Evolutionary conservation across 2,888 invertebrate species (phyloP).

Genomic region (Drepanosiphum platanoidis): DNA sequence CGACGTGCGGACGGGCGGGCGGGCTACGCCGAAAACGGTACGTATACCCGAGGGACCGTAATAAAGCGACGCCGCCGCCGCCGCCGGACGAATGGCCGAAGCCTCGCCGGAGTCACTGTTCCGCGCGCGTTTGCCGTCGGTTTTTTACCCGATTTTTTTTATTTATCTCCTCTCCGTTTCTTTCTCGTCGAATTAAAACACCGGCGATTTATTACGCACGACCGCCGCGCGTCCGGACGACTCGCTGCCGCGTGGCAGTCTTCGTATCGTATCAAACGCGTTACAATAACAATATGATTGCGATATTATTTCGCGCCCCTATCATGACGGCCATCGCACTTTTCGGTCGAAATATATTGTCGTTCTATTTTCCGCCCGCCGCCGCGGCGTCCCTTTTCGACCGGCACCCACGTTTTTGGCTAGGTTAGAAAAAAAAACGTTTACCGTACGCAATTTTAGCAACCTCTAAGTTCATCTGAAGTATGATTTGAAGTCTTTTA

Average conservation of each 20-base stretch:
- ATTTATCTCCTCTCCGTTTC: not conserved
- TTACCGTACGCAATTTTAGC: no score
- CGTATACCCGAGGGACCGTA: slow-evolving; percentile 11
- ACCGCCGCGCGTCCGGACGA: not conserved
- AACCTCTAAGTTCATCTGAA: no score
- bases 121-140: not conserved
- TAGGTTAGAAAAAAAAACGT: no score
- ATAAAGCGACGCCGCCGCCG: not conserved
- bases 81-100: not conserved
- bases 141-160: not conserved
- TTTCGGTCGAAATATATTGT: no score
- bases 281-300: no score
- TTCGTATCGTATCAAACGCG: not conserved
- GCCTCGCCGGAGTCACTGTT: not conserved
- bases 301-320: not conserved
- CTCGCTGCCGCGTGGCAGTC: no score
- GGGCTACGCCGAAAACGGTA: not conserved
- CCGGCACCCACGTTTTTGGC: no score
- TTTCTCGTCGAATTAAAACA: not conserved
- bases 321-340: no score
- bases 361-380: no score
- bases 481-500: no score
- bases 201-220: not conserved
- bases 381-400: no score
- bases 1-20: not conserved